phyloP scores from a whole-genome alignment of 2,797 vertebrate species.

The Falco biarmicus region DNA sequence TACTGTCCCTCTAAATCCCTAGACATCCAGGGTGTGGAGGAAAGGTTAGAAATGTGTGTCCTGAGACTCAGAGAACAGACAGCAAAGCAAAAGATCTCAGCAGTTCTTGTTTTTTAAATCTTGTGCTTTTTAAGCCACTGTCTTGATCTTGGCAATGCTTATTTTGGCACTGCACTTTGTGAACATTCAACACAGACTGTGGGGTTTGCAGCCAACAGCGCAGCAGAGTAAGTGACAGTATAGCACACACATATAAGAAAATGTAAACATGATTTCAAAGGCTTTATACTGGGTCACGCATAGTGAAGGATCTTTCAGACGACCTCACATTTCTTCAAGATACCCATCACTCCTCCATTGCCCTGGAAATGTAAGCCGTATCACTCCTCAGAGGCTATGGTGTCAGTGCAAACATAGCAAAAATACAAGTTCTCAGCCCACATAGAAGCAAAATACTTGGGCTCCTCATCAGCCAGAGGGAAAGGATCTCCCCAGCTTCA shows the following conservation, averaged over 20 bases:
- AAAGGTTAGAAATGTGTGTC: not conserved
- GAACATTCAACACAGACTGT: slow-evolving; percentile 42
- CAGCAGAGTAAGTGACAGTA: not conserved
- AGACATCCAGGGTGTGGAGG: not conserved
- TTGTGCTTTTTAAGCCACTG: slow-evolving; percentile 51
- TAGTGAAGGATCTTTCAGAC: not conserved
- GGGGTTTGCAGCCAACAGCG: slow-evolving; percentile 1
- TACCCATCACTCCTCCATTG: not conserved
- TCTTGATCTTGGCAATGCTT: slow-evolving; percentile 59
- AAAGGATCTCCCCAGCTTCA: not conserved
- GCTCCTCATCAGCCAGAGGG: not conserved
- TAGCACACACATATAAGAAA: not conserved
- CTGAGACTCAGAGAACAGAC: not conserved
- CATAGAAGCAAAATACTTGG: not conserved
- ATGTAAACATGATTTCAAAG: not conserved
- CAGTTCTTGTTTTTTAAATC: not conserved
- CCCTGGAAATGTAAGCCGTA: not conserved
- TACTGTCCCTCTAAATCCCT: not conserved
- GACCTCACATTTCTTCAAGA: not conserved
- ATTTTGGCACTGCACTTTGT: slow-evolving; percentile 41
- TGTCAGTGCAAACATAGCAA: not conserved
- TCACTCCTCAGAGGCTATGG: not conserved
- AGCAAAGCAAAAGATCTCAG: slow-evolving; percentile 34
- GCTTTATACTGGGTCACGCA: not conserved
- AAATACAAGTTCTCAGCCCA: not conserved